phyloP scores from a whole-genome alignment of 2,797 vertebrate species.

The Natrix natrix region DNA sequence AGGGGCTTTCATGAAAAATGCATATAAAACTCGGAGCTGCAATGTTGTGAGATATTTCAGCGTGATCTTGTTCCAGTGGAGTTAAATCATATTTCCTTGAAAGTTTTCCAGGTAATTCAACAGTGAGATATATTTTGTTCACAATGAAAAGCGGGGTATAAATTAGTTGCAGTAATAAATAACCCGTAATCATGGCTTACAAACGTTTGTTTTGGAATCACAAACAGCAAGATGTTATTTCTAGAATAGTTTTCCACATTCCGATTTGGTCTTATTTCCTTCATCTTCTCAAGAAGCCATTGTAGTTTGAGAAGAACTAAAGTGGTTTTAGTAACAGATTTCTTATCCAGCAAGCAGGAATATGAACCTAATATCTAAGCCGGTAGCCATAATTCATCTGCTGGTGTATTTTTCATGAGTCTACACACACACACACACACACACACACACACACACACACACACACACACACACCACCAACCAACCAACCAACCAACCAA shows the following conservation, averaged over 20 bases:
- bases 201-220: neutral
- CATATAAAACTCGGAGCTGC: neutral
- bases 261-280: neutral
- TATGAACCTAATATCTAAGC: neutral
- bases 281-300: neutral
- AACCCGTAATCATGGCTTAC: neutral
- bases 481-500: too few relatives aligned
- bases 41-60: neutral
- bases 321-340: neutral
- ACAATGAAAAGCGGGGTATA: neutral
- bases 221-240: neutral
- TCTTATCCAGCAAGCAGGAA: neutral
- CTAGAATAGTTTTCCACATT: neutral
- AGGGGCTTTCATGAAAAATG: conserved; percentile 30
- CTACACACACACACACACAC: neutral
- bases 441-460: too few relatives aligned
- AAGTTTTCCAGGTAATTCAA: neutral
- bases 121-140: neutral
- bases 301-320: neutral
- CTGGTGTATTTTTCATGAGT: neutral
- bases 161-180: neutral
- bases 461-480: too few relatives aligned
- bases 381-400: neutral
- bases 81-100: neutral
- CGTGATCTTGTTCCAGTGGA: neutral